These are phyloP conservation scores for Protobothrops flavoviridis DNA, from an alignment of 2,113 vertebrate genomes.

Conservation along the genomic window DNA sequence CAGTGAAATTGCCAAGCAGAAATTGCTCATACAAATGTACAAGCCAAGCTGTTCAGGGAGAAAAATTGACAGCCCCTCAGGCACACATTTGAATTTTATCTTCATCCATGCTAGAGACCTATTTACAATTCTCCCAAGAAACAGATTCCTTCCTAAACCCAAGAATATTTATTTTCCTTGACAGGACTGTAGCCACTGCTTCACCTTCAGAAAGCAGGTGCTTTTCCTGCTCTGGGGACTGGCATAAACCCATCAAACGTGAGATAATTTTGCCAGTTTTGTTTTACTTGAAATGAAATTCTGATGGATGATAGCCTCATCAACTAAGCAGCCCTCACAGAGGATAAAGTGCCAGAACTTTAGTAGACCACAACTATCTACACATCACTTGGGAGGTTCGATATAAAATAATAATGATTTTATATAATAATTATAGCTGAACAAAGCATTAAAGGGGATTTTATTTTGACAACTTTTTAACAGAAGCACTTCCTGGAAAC, in stretches of 20 bases:
- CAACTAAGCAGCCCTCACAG: background rate
- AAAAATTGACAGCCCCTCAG: rapidly evolving
- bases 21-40: background rate
- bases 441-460: background rate
- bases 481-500: background rate
- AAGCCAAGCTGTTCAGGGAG: background rate
- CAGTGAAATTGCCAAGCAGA: slow-evolving; percentile 12
- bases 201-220: background rate
- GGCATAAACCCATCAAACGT: rapidly evolving
- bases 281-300: background rate
- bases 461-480: background rate
- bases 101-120: slow-evolving; percentile 17
- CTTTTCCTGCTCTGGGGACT: rapidly evolving
- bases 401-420: background rate
- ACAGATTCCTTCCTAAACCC: rapidly evolving
- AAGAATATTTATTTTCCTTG: background rate
- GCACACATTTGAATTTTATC: background rate
- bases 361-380: background rate
- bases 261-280: rapidly evolving
- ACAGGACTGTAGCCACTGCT: background rate
- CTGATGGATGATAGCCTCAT: background rate
- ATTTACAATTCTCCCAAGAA: background rate
- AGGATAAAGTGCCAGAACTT: background rate
- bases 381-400: background rate
- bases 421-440: background rate